Percentiles rank a stretch among this genome's conserved stretches.
Conservation (phyloP, 2,797 vertebrate genomes). For the Pseudomugil gertrudae region DNA sequence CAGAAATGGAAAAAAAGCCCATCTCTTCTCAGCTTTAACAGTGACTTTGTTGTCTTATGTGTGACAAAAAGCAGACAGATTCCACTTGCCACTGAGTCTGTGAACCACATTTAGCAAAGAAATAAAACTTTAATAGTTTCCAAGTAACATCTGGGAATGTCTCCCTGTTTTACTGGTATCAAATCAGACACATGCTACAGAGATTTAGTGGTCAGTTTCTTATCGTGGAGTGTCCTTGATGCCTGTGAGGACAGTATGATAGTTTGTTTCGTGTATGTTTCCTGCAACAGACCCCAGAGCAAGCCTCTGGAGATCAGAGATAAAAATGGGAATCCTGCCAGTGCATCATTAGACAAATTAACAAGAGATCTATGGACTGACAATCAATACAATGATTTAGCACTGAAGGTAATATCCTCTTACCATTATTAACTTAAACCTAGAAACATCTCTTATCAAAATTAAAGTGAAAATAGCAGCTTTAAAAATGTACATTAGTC, state of each 20-base stretch:
- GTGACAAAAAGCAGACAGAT: neutral
- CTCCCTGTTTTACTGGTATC: slow-evolving; percentile 28
- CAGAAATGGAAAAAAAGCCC: neutral
- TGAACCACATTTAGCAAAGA: slow-evolving; percentile 26
- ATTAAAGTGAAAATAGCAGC: neutral
- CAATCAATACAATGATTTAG: slow-evolving; percentile 38
- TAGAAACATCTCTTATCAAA: neutral
- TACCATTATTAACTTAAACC: slow-evolving; percentile 4
- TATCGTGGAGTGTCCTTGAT: slow-evolving; percentile 14
- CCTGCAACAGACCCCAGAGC: slow-evolving; percentile 10
- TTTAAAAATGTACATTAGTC: neutral
- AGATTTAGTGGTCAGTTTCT: slow-evolving; percentile 23
- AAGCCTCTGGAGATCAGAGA: slow-evolving; percentile 29
- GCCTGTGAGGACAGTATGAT: slow-evolving; percentile 28
- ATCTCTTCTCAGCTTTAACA: neutral
- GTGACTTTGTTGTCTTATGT: neutral
- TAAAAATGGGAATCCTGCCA: slow-evolving; percentile 59
- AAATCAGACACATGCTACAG: slow-evolving; percentile 41
- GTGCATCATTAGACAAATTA: slow-evolving; percentile 66
- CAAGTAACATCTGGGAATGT: slow-evolving; percentile 20
- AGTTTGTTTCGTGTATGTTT: slow-evolving; percentile 5
- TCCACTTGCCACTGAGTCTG: slow-evolving; percentile 2
- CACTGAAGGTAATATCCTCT: slow-evolving; percentile 7
- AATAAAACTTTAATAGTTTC: slow-evolving; percentile 15
- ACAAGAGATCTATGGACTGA: slow-evolving; percentile 25